Evolutionary conservation across 2,888 invertebrate genomes (phyloP).

Genomic region (Ariolimax columbianus): DNA sequence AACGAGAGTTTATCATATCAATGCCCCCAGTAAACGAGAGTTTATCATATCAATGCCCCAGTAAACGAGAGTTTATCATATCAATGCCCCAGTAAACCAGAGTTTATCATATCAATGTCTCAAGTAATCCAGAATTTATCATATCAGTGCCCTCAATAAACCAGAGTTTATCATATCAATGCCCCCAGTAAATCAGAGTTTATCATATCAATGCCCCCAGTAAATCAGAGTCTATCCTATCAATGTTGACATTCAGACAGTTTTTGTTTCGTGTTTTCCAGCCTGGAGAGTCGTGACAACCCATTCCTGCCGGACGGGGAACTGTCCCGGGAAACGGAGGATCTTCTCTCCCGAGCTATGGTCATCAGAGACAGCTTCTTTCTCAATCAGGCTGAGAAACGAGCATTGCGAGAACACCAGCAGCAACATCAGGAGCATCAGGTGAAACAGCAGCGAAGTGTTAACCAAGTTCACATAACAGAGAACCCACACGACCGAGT

Average conservation of each 20-base stretch:
- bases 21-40: no score
- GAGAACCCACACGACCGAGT: conserved; percentile 20
- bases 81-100: no score
- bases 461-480: conserved; percentile 24
- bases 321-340: conserved; percentile 94
- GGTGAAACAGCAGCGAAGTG: conserved; percentile 27
- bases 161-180: no score
- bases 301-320: conserved; percentile 98
- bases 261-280: conserved; percentile 77
- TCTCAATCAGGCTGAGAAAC: conserved; percentile 66
- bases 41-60: no score
- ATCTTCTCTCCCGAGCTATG: conserved; percentile 88
- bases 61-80: no score
- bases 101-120: no score
- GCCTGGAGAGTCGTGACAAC: conserved; percentile 97
- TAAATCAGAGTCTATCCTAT: no score
- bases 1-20: no score
- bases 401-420: conserved; percentile 37
- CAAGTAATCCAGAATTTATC: no score
- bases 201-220: no score
- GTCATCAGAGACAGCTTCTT: conserved; percentile 75
- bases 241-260: not conserved
- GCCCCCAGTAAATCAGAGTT: no score
- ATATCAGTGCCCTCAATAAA: no score
- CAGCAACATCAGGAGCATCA: conserved; percentile 45